Percentiles rank a stretch among this genome's conserved stretches.
Evolutionary conservation across 1,140 invertebrate species (phyloP).

Genomic region (Chymomyza costata): DNA sequence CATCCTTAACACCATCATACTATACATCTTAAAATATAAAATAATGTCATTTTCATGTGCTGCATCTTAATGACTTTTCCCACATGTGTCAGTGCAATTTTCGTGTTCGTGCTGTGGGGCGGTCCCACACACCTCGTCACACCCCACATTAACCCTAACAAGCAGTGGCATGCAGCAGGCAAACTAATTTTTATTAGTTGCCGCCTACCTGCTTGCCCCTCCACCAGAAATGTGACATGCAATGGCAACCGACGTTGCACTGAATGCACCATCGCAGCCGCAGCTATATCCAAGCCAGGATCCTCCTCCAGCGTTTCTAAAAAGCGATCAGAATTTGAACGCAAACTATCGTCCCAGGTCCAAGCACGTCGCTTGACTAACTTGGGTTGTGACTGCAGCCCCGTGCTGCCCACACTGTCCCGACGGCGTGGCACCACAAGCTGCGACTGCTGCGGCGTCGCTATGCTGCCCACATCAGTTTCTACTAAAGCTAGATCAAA

Average conservation of each 20-base stretch:
- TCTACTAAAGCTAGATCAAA: background rate
- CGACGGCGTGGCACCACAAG: no score
- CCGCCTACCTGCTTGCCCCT: constrained; percentile 56
- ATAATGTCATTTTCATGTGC: no score
- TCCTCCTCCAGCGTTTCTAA: constrained; percentile 73
- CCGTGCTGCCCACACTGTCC: constrained; percentile 7
- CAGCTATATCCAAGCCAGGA: constrained; percentile 2
- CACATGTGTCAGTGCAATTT: background rate
- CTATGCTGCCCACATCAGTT: background rate
- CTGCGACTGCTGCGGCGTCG: constrained; percentile 11
- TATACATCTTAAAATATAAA: no score
- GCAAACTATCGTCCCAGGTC: constrained; percentile 74
- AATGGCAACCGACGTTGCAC: constrained; percentile 54
- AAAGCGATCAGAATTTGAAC: constrained; percentile 74
- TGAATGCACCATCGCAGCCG: constrained; percentile 28
- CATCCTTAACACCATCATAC: no score
- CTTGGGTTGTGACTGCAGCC: constrained; percentile 3
- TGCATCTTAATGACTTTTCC: background rate
- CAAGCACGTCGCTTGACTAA: constrained; percentile 49
- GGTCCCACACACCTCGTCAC: no score
- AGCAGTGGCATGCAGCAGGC: constrained; percentile 49
- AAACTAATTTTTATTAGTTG: constrained; percentile 10
- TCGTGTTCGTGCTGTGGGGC: no score
- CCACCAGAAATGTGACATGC: constrained; percentile 46
- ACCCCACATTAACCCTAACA: no score